Percentiles rank a stretch among this genome's conserved stretches.
Evolutionary conservation across 2,797 vertebrate genomes (phyloP).

Genomic region (Enteromius mattozi): DNA sequence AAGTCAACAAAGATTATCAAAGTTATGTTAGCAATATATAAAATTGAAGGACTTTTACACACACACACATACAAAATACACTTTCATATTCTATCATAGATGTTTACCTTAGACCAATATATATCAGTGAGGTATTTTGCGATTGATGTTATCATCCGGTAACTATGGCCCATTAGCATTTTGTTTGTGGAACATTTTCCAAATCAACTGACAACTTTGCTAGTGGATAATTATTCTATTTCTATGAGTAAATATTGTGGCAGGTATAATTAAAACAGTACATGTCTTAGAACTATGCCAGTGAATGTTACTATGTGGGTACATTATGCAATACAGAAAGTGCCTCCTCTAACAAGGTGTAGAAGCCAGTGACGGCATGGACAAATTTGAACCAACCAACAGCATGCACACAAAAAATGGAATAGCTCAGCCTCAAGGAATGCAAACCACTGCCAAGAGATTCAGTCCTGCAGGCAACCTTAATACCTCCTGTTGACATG

Average conservation of each 20-base stretch:
- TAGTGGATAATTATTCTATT: background rate
- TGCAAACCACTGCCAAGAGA: slow-evolving; percentile 63
- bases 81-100: background rate
- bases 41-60: background rate
- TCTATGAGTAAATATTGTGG: background rate
- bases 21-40: background rate
- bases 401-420: slow-evolving; percentile 25
- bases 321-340: slow-evolving; percentile 3
- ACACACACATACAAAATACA: background rate
- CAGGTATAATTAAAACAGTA: slow-evolving; percentile 41
- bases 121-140: background rate
- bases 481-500: slow-evolving; percentile 25
- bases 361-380: slow-evolving; percentile 50
- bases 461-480: slow-evolving; percentile 46
- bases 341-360: background rate
- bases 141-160: background rate
- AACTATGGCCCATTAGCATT: background rate
- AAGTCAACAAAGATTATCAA: background rate
- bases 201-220: background rate
- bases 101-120: background rate
- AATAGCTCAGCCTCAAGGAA: slow-evolving; percentile 65
- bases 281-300: background rate
- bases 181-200: background rate
- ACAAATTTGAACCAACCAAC: slow-evolving; percentile 55
- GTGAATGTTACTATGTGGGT: background rate